Evolutionary conservation across 2,113 vertebrate genomes (phyloP).

Genomic region (Clarias magur): DNA sequence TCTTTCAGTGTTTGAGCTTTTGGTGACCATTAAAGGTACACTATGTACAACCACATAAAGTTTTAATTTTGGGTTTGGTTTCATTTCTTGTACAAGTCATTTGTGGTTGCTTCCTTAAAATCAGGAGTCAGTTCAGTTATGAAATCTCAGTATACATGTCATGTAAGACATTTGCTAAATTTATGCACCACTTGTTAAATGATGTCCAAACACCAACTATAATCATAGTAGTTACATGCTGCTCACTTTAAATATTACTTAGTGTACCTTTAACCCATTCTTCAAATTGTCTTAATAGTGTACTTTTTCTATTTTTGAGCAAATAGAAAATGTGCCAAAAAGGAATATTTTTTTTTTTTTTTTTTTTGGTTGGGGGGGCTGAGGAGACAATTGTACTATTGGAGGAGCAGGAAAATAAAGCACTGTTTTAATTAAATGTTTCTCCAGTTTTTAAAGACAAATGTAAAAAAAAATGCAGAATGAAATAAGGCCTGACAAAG

Average conservation of each 20-base stretch:
- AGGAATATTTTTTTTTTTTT: neutral
- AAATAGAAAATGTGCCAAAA: conserved; percentile 22
- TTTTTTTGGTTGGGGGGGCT: too few relatives aligned
- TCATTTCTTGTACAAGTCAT: neutral
- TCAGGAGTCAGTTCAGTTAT: neutral
- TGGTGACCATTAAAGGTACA: conserved; percentile 19
- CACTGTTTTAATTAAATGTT: neutral
- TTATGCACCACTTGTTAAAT: neutral
- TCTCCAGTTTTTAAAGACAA: neutral
- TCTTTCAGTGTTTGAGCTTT: conserved; percentile 9
- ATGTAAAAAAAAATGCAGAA: neutral
- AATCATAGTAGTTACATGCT: neutral
- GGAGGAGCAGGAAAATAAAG: neutral
- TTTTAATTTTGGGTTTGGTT: neutral
- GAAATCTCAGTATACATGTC: neutral
- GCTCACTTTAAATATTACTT: conserved; percentile 8
- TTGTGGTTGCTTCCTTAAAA: neutral
- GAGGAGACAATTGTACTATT: neutral
- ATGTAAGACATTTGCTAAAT: neutral
- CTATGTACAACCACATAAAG: neutral
- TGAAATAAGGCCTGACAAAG: neutral
- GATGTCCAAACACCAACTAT: neutral
- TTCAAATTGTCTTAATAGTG: conserved; percentile 26
- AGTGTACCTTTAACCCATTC: conserved; percentile 30
- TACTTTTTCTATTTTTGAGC: conserved; percentile 29